Evolutionary conservation across 2,888 invertebrate species (phyloP).

Genomic region (Perdita meconis): DNA sequence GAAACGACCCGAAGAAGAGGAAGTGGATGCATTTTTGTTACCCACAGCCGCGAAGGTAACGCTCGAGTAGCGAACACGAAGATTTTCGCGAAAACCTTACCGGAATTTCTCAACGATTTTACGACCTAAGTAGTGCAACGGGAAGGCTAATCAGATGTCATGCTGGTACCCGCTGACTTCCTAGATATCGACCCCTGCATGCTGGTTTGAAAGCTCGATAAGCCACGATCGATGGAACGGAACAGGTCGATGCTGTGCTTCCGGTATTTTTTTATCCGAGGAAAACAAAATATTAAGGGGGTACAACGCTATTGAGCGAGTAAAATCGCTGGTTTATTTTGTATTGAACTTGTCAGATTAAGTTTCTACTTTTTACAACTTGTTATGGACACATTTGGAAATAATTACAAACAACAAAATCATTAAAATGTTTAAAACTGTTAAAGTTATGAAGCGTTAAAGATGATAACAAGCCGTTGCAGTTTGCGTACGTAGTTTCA

Average conservation of each 20-base stretch:
- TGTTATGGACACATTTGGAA: too few species aligned
- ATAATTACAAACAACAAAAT: too few species aligned
- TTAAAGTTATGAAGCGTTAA: too few species aligned
- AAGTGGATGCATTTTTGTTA: conserved; percentile 34
- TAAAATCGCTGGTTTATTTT: too few species aligned
- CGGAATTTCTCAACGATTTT: conserved; percentile 37
- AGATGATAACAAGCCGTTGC: too few species aligned
- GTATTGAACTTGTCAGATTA: too few species aligned
- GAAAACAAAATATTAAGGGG: too few species aligned
- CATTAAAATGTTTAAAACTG: too few species aligned
- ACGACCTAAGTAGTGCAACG: conserved; percentile 47
- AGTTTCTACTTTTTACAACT: too few species aligned
- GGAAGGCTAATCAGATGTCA: conserved; percentile 53
- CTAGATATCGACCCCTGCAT: conserved; percentile 41
- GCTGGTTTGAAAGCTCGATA: conserved; percentile 59
- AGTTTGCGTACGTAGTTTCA: too few species aligned
- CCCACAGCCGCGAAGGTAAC: conserved; percentile 5
- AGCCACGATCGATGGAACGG: conserved; percentile 47
- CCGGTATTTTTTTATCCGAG: conserved; percentile 20
- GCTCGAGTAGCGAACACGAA: conserved; percentile 3
- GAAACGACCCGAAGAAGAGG: not conserved
- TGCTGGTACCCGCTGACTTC: conserved; percentile 71
- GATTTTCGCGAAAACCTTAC: conserved; percentile 28
- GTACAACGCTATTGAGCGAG: too few species aligned
- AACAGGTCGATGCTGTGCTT: conserved; percentile 55